Base-by-base conservation (phyloP, 2,888 invertebrate genomes). In the Drosophila demipolita region DNA sequence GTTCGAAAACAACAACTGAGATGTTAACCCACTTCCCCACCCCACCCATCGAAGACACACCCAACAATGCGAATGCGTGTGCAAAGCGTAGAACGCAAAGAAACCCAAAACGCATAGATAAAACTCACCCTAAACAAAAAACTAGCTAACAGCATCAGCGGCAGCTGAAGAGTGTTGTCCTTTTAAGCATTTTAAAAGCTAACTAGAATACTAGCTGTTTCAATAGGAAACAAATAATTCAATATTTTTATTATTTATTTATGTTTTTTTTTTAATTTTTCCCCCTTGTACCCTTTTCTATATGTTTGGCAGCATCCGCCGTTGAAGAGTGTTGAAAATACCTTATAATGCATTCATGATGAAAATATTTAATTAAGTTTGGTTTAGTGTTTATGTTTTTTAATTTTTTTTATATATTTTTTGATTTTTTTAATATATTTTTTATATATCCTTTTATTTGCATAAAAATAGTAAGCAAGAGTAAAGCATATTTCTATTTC, bases 11-110 rank as follows among this genome's bases (percentile, higher is more conserved):
- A 48, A 40, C 11, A 58, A 40, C 33, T 33, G 12, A 65, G 60
- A 55, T 49, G 62, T 62, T 53, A 20, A 15, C 8, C 45, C 23
- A 15, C 2, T 20, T 66, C 77, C 64, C 81, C 78, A 78, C 78
- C 73, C 60, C 40, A 67, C n/a, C 15, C 2, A 45, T 29, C 17
- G 26, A 26, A 38, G 78, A 78, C 79, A 82, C 82, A 67, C 82
- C 82, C 78, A 79, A 78, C 63, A 80, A 88, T 83, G 90, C 90
- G 85, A 88, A 90, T 72, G 45, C 36, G 50, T 52, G 60, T 50
- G 57, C 81, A 80, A 80, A 70, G 53, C 67, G 76, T 36, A 81
- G 52, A 78, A 48, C 75, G 54, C 40, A 79, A 76, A 50, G 11
- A 9, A 36, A 57, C 5, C n/a, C 40, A n/a, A 57, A 75, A 65